A percentile compares a stretch with the other conserved stretches of the same genome.
Conservation (phyloP, 1,140 invertebrate species). For the Orchesella cincta region DNA sequence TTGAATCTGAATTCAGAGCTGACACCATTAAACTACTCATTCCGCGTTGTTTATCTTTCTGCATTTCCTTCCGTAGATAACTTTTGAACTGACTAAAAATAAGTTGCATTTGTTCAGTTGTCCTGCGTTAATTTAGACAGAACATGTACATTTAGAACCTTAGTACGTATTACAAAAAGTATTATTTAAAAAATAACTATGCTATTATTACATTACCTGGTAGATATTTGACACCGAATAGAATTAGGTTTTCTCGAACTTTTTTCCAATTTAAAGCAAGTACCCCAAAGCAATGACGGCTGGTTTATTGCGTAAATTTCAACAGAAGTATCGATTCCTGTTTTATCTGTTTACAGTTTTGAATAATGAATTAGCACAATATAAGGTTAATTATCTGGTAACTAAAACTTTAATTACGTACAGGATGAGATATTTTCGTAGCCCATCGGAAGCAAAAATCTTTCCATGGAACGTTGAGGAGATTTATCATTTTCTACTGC, state of each 20-base stretch:
- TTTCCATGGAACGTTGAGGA: neutral
- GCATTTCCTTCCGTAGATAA: neutral
- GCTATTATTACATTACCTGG: neutral
- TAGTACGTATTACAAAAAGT: neutral
- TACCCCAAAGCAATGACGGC: neutral
- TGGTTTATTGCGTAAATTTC: neutral
- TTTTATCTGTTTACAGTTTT: neutral
- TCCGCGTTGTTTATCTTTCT: neutral
- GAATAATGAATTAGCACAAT: neutral
- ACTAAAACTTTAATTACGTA: neutral
- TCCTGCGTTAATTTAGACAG: neutral
- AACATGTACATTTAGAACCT: neutral
- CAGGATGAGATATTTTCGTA: neutral
- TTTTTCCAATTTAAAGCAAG: neutral
- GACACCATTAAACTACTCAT: neutral
- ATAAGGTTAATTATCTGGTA: neutral
- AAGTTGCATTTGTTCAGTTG: neutral
- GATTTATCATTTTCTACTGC: neutral
- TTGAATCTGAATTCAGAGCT: neutral
- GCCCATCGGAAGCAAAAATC: neutral
- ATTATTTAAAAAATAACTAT: neutral
- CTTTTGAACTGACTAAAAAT: neutral
- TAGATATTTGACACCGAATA: neutral
- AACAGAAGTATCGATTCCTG: neutral
- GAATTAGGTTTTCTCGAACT: neutral